Base-by-base conservation (phyloP, 1,140 invertebrate species). In the Tetramorium simillimum region DNA sequence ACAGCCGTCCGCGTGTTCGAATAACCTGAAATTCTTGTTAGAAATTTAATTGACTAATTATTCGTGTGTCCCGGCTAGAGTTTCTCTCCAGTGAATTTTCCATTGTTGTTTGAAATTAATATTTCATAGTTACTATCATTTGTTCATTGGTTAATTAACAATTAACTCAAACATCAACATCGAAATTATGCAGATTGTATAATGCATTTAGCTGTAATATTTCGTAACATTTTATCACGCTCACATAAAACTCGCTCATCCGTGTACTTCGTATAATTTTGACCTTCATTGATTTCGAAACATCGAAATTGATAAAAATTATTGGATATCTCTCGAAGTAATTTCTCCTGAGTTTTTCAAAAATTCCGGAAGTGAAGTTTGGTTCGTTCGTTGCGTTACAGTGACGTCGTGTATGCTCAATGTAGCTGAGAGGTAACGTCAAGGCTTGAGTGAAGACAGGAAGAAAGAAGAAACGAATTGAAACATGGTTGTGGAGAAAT, bases 341-440 rank as follows among this genome's bases (percentile, higher is more conserved):
- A 82, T 84, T 62, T 14, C 3, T 33, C 10, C 12, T 0, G 40
- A 46, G 24, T 72, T 18, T 82, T 73, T 43, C 24, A 40, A 56
- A 75, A 49, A 60, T 84, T 73, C 18, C 69, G 40, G 28, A 62
- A 75, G 75, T 75, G 7, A 84, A 75, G 40, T 75, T 60, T 62
- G 9, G 40, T 49, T 24, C 18, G 40, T 24, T 46, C 24, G 40
- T 73, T 21, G 18, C 24, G 18, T 21, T 69, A 51, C 46, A 56
- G 18, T 58, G 63, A 53, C 40, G 40, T 72, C 51, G 69, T 46
- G 10, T 12, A 24, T 6, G 16, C 37, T 24, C 12, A 14, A 33
- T 6, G 37, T 82, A 72, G 43, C 12, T 16, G 80, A 37, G 14
- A 21, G 21, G 0, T 21, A 65, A 65, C n/a, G 16, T 51, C 37